Evolutionary conservation across 2,113 vertebrate genomes (phyloP).

Genomic region (Sus scrofa): DNA sequence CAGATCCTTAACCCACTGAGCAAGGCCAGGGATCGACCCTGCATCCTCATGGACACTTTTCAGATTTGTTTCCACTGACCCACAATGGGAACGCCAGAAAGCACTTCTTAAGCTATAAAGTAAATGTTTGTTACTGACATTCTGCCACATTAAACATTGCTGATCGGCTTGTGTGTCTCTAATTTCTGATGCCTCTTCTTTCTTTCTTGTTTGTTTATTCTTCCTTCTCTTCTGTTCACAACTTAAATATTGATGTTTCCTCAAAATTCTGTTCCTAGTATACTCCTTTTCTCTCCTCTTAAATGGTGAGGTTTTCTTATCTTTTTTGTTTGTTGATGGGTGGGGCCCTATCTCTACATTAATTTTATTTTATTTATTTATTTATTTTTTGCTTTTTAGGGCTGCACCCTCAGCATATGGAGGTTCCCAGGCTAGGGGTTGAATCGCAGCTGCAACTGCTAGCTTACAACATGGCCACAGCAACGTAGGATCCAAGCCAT

Average conservation of each 20-base stretch:
- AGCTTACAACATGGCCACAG: too few species aligned
- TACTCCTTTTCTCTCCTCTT: not conserved
- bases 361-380: not conserved
- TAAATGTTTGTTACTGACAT: conserved; percentile 12
- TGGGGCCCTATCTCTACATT: not conserved
- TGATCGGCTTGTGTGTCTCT: not conserved
- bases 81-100: not conserved
- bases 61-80: too few species aligned
- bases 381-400: too few species aligned
- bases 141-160: not conserved
- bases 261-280: not conserved
- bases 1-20: too few species aligned
- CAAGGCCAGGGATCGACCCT: too few species aligned
- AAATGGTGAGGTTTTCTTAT: not conserved
- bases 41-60: too few species aligned
- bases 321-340: not conserved
- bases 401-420: too few species aligned
- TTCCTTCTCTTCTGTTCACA: not conserved
- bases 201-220: not conserved
- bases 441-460: too few species aligned
- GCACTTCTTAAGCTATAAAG: conserved; percentile 31
- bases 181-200: not conserved
- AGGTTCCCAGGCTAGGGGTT: too few species aligned
- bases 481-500: too few species aligned
- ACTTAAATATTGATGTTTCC: conserved; percentile 2